Evolutionary conservation across 2,888 invertebrate genomes (phyloP), one percentile per base, ranked within the genome.

Genomic region (Brenthis hecate): DNA sequence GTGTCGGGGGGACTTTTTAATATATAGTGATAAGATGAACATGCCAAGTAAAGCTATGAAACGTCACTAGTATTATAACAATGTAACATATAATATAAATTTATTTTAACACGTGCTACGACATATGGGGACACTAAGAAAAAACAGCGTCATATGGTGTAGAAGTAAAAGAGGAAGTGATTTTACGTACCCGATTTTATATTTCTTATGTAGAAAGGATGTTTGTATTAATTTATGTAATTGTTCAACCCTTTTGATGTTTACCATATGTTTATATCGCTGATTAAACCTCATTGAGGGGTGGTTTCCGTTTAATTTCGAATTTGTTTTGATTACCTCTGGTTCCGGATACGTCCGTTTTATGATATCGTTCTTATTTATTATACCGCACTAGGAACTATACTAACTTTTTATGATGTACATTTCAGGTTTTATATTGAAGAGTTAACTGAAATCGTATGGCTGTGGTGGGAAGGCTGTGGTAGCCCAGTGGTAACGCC

Each of bases 151-250:
- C 91, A 90, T 82, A 75, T 90, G 91, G 88, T 43, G 43, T 16
- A 36, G 43, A 51, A 36, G 62, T 19, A 53, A 36, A 62, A 86
- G 84, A 89, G 91, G 92, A 92, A 92, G 87, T 89, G 89, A 91
- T 91, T 91, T 90, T 87, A 91, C 88, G 88, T 84, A 86, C 23
- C 36, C 36, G 81, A 84, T 77, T 84, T 82, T 84, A 88, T 80
- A 81, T 83, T 83, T 85, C 81, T 82, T 82, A 82, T 82, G 82
- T 86, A 80, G 82, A 84, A 78, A 87, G 91, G 90, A 90, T 87
- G 79, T 79, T 78, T 72, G 88, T 90, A 90, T 92, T 91, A 91
- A 92, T 90, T 90, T 90, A 90, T 89, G 82, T 89, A 88, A 91
- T 89, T 88, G 85, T 89, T 85, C 75, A 91, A 89, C 89, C 91